Percentiles rank a stretch among this genome's conserved stretches.
These are phyloP conservation scores for Cirrhinus molitorella DNA, from an alignment of 2,797 vertebrate genomes.

Conservation along the genomic window DNA sequence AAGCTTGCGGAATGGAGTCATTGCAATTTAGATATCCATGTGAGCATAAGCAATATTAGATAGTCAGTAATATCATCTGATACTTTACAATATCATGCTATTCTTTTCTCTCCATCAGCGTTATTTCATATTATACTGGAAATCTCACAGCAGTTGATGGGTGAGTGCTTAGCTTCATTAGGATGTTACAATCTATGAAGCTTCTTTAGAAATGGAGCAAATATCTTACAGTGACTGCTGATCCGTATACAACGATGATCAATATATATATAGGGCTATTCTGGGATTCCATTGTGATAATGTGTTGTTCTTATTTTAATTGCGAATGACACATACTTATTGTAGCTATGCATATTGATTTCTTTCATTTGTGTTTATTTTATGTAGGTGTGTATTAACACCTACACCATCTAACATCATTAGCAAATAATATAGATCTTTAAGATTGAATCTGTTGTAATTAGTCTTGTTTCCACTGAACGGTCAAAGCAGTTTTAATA, in stretches of 20 bases:
- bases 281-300: not conserved
- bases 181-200: conserved; percentile 2
- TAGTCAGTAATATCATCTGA: conserved; percentile 78
- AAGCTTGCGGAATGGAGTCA: conserved; percentile 78
- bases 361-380: not conserved
- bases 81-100: conserved; percentile 71
- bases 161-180: conserved; percentile 66
- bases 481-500: not conserved
- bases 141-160: conserved; percentile 79
- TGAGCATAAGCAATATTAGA: conserved; percentile 81
- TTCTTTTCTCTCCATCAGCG: conserved; percentile 63
- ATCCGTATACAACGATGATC: conserved; percentile 25
- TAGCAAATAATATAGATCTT: conserved; percentile 25
- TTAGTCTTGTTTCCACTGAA: not conserved
- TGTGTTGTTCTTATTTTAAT: conserved; percentile 7
- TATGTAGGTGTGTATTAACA: not conserved
- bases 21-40: conserved; percentile 84
- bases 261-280: conserved; percentile 15
- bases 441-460: not conserved
- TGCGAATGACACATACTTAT: not conserved
- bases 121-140: conserved; percentile 77
- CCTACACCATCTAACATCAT: conserved; percentile 2
- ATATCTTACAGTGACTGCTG: conserved; percentile 5
- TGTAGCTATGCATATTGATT: conserved; percentile 1
- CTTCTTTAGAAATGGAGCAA: conserved; percentile 3